phyloP scores from a whole-genome alignment of 1,140 invertebrate species.

The Atta colombica region DNA sequence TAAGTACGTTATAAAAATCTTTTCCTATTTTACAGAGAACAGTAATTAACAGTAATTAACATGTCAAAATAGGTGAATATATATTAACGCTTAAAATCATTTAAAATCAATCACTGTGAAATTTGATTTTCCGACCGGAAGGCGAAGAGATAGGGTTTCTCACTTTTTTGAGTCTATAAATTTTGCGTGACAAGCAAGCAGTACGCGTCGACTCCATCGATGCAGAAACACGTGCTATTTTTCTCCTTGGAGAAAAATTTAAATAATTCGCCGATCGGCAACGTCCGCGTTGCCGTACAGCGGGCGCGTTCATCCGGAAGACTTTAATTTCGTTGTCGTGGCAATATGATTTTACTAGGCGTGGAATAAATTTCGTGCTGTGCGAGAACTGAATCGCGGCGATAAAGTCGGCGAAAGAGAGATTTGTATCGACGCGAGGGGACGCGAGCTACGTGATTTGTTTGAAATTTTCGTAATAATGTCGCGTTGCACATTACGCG shows the following conservation, averaged over 20 bases:
- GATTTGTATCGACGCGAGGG: constrained; percentile 47
- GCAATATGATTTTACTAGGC: constrained; percentile 57
- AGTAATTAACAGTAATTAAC: not conserved
- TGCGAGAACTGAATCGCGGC: constrained; percentile 36
- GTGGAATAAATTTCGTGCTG: constrained; percentile 49
- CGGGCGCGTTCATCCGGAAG: constrained; percentile 38
- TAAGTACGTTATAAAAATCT: not conserved
- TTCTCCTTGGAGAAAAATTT: constrained; percentile 32
- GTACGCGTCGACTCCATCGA: not conserved
- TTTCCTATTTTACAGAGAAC: not conserved
- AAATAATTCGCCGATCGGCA: constrained; percentile 42
- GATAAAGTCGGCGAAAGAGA: constrained; percentile 48
- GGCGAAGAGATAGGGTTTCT: not conserved
- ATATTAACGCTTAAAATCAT: not conserved
- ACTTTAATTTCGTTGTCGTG: constrained; percentile 63
- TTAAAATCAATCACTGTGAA: not conserved
- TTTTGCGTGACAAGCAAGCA: constrained; percentile 11
- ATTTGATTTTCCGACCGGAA: not conserved
- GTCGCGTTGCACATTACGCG: constrained; percentile 41
- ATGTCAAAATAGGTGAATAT: not conserved
- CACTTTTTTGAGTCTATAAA: constrained; percentile 6
- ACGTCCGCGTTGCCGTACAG: not conserved
- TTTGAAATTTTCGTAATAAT: constrained; percentile 64
- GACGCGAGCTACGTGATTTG: constrained; percentile 56
- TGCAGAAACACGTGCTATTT: constrained; percentile 33